phyloP scores from a whole-genome alignment of 2,797 vertebrate species.

The Darevskia mixta region DNA sequence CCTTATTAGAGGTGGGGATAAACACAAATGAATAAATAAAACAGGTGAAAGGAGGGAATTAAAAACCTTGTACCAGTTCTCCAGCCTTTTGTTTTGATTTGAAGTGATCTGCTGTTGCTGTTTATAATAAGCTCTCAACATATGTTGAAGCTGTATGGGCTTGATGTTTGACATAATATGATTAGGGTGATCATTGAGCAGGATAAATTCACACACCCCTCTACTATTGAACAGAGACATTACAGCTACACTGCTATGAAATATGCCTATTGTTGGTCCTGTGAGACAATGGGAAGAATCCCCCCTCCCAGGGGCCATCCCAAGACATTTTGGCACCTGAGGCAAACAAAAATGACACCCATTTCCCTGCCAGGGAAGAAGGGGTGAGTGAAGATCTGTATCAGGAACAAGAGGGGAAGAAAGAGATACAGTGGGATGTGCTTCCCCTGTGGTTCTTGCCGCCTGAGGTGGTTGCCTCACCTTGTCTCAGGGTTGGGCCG shows the following conservation, averaged over 20 bases:
- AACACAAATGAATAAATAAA: not conserved
- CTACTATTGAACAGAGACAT: not conserved
- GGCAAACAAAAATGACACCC: too few species aligned
- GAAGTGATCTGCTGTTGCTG: not conserved
- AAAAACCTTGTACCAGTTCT: not conserved
- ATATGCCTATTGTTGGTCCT: not conserved
- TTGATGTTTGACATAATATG: not conserved
- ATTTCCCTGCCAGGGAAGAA: not conserved
- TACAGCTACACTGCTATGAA: not conserved
- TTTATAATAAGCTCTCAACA: not conserved
- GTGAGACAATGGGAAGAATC: not conserved
- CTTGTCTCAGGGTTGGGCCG: too few species aligned
- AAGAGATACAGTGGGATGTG: too few species aligned
- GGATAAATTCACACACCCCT: not conserved
- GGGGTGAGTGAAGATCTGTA: too few species aligned
- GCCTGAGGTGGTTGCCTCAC: too few species aligned
- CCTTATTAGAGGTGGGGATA: not conserved
- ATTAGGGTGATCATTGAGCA: not conserved
- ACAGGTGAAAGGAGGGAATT: not conserved
- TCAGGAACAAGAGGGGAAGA: too few species aligned
- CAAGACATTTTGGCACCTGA: too few species aligned
- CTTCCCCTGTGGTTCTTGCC: too few species aligned
- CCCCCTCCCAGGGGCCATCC: not conserved
- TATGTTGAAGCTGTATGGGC: not conserved
- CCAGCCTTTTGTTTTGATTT: too few species aligned